phyloP scores from a whole-genome alignment of 1,140 invertebrate species.

The Lepeophtheirus salmonis region DNA sequence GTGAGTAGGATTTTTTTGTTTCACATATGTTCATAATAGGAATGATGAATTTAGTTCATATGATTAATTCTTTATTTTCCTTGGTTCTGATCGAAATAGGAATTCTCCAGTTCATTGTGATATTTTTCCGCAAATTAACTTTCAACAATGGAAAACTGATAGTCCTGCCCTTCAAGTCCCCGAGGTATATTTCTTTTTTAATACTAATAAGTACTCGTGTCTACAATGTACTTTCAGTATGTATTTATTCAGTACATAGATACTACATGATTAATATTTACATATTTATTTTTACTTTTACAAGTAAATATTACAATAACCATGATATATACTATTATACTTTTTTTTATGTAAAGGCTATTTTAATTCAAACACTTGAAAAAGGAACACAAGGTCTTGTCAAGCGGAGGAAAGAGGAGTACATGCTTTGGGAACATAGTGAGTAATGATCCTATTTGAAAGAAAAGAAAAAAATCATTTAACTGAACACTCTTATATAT shows the following conservation, averaged over 20 bases:
- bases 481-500: too few relatives aligned
- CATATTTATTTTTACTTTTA: too few relatives aligned
- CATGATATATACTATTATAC: too few relatives aligned
- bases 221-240: neutral
- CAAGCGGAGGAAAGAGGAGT: slow-evolving; percentile 6
- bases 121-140: slow-evolving; percentile 23
- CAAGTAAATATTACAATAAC: too few relatives aligned
- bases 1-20: slow-evolving; percentile 29
- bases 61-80: too few relatives aligned
- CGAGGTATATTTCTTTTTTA: too few relatives aligned
- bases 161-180: slow-evolving; percentile 21
- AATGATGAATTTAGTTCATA: too few relatives aligned
- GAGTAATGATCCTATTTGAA: neutral
- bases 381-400: slow-evolving; percentile 16
- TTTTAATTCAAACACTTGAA: slow-evolving; percentile 12
- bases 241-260: neutral
- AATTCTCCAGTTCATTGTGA: slow-evolving; percentile 22
- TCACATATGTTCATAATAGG: too few relatives aligned
- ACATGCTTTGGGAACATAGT: slow-evolving; percentile 13
- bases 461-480: neutral
- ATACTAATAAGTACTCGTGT: too few relatives aligned
- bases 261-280: neutral
- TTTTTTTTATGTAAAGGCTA: too few relatives aligned
- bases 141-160: slow-evolving; percentile 23
- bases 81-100: too few relatives aligned